Conservation (phyloP, 1,140 invertebrate species). For the Drosophila takahashii region DNA sequence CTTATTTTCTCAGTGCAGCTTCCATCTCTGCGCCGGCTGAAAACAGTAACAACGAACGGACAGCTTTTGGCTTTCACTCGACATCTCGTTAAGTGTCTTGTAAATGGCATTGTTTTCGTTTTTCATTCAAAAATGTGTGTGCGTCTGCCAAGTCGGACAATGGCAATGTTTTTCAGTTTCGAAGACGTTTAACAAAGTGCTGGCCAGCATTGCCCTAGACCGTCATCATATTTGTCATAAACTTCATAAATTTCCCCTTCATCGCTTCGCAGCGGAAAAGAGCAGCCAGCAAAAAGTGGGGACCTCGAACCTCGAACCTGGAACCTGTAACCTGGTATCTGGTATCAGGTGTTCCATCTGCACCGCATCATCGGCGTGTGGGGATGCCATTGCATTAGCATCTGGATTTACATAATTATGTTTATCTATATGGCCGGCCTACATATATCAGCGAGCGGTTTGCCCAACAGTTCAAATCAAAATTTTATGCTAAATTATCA, state of each 20-base stretch:
- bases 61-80: constrained; percentile 73
- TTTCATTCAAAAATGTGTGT: constrained; percentile 81
- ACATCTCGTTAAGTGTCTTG: constrained; percentile 82
- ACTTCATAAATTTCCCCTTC: constrained; percentile 66
- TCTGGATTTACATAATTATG: constrained; percentile 76
- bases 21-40: constrained; percentile 52
- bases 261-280: constrained; percentile 9
- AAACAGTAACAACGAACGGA: constrained; percentile 68
- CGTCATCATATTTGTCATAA: constrained; percentile 81
- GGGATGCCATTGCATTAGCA: constrained; percentile 67
- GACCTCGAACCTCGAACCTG: constrained; percentile 24
- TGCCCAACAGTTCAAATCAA: constrained; percentile 26
- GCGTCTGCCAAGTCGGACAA: constrained; percentile 45
- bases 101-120: constrained; percentile 82
- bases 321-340: constrained; percentile 15
- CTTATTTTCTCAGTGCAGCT: constrained; percentile 39
- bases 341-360: constrained; percentile 55
- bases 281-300: not conserved
- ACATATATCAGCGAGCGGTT: constrained; percentile 53
- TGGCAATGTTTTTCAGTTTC: constrained; percentile 46
- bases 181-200: constrained; percentile 55
- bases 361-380: constrained; percentile 39
- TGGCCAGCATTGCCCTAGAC: constrained; percentile 62
- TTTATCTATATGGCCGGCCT: constrained; percentile 57
- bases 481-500: constrained; percentile 46